phyloP scores from a whole-genome alignment of 92 coral and sea anemone species.

The Bergia puertoricense region DNA sequence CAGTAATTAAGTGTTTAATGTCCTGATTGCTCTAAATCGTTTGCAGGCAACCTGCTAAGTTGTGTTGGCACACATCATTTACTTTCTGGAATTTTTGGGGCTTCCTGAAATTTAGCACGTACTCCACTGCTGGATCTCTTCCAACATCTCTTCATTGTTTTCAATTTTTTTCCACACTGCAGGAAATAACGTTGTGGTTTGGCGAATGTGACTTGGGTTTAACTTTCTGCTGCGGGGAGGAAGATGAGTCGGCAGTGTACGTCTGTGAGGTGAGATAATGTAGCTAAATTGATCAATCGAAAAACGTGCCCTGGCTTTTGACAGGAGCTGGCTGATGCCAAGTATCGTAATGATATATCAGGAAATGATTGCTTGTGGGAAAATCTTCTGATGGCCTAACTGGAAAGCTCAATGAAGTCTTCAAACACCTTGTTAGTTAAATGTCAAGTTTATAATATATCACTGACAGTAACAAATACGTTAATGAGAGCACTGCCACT shows the following conservation, averaged over 20 bases:
- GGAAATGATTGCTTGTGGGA: conserved; percentile 30
- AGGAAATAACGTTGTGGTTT: conserved; percentile 95
- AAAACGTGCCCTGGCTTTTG: not conserved
- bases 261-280: conserved; percentile 78
- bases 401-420: not conserved
- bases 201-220: conserved; percentile 75
- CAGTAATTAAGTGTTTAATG: conserved; percentile 2
- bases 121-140: not conserved
- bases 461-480: too few relatives aligned
- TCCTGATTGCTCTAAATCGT: not conserved
- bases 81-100: conserved; percentile 21
- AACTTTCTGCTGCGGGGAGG: conserved; percentile 85
- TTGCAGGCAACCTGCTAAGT: not conserved
- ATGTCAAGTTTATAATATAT: not conserved
- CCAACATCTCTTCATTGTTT: not conserved
- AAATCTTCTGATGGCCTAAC: not conserved
- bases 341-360: conserved; percentile 21
- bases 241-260: conserved; percentile 89
- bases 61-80: not conserved
- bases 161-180: conserved; percentile 27
- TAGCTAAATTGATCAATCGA: not conserved
- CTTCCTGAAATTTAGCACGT: not conserved
- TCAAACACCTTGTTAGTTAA: not conserved
- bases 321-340: conserved; percentile 2
- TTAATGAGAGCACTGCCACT: too few relatives aligned